Evolutionary conservation across 1,140 invertebrate species (phyloP).

Genomic region (Zaprionus tsacasi): DNA sequence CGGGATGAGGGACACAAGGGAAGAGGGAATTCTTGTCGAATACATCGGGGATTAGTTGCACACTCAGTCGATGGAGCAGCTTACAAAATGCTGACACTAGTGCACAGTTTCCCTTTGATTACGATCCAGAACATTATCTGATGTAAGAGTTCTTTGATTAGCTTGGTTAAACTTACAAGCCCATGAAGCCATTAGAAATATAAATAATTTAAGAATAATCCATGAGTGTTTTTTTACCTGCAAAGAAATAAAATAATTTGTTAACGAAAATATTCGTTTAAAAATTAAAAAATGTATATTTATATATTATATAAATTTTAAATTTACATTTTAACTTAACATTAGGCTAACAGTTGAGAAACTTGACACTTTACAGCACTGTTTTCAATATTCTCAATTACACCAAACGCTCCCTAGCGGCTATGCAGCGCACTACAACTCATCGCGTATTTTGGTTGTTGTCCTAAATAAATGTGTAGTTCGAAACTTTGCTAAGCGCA

Average conservation of each 20-base stretch:
- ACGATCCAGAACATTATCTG: neutral
- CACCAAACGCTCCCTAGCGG: conserved; percentile 11
- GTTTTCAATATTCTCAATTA: neutral
- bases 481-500: conserved; percentile 10
- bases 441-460: conserved; percentile 1
- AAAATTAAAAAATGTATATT: neutral
- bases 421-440: neutral
- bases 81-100: conserved; percentile 15
- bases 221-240: conserved; percentile 42
- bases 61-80: neutral
- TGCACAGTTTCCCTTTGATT: neutral
- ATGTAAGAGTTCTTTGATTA: neutral
- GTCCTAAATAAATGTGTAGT: conserved; percentile 10
- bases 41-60: conserved; percentile 15
- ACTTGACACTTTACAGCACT: too few relatives aligned
- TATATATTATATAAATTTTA: too few relatives aligned
- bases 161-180: conserved; percentile 40
- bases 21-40: conserved; percentile 14
- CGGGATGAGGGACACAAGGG: neutral
- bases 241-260: conserved; percentile 20
- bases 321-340: too few relatives aligned
- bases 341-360: too few relatives aligned
- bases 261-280: neutral
- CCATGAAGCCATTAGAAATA: conserved; percentile 59
- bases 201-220: neutral